These are phyloP conservation scores for Gasterosteus aculeatus DNA, from an alignment of 2,113 vertebrate species.

Conservation along the genomic window DNA sequence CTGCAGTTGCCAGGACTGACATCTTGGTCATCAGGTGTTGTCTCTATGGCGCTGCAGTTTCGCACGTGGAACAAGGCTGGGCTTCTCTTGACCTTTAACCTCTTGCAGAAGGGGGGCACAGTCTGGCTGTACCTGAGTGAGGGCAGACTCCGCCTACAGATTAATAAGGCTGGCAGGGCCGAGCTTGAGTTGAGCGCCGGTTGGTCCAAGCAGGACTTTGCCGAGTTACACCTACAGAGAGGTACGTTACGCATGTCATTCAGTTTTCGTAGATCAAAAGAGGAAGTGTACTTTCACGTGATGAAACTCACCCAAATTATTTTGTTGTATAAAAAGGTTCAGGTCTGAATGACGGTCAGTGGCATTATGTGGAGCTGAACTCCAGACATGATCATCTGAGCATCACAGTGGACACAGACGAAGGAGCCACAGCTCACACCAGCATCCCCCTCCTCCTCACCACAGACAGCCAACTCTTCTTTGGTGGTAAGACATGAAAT, in stretches of 20 bases:
- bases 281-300: neutral
- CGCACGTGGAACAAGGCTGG: slow-evolving; percentile 93
- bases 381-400: slow-evolving; percentile 81
- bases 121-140: slow-evolving; percentile 87
- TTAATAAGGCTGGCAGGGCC: slow-evolving; percentile 83
- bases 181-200: slow-evolving; percentile 86
- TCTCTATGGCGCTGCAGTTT: slow-evolving; percentile 87
- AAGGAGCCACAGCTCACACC: slow-evolving; percentile 72
- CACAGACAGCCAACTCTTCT: slow-evolving; percentile 82
- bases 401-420: slow-evolving; percentile 85
- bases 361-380: slow-evolving; percentile 88
- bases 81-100: slow-evolving; percentile 86
- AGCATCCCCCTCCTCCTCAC: slow-evolving; percentile 75
- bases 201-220: slow-evolving; percentile 52
- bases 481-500: slow-evolving; percentile 84
- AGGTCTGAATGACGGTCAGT: slow-evolving; percentile 89
- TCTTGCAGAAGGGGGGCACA: slow-evolving; percentile 73
- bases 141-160: slow-evolving; percentile 84
- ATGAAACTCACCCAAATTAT: neutral
- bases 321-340: slow-evolving; percentile 72
- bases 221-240: neutral
- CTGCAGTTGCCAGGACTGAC: slow-evolving; percentile 80
- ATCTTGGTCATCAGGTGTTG: slow-evolving; percentile 33
- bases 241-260: neutral
- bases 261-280: neutral